phyloP scores from a whole-genome alignment of 2,797 vertebrate genomes.

The Cuniculus paca region DNA sequence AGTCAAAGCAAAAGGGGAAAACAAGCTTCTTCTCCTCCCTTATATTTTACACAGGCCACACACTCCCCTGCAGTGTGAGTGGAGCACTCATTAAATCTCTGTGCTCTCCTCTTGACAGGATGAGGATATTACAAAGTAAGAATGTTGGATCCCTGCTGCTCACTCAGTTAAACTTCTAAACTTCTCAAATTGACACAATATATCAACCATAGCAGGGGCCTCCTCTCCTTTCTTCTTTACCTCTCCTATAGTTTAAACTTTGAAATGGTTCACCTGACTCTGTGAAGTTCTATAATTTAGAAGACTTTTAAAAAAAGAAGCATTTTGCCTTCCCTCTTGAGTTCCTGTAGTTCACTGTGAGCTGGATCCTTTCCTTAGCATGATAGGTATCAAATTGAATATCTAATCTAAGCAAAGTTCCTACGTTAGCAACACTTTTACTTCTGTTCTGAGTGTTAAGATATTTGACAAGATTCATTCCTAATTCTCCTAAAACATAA shows the following conservation, averaged over 20 bases:
- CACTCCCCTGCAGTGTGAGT: too few species aligned
- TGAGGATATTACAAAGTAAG: too few species aligned
- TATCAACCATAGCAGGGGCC: too few species aligned
- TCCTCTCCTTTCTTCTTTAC: neutral
- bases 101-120: too few species aligned
- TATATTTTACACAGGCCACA: too few species aligned
- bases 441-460: neutral
- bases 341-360: neutral
- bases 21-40: too few species aligned
- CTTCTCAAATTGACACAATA: too few species aligned
- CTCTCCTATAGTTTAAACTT: neutral
- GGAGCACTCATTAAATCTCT: too few species aligned
- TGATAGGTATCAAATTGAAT: neutral
- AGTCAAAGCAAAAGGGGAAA: too few species aligned
- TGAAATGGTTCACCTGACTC: neutral
- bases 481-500: neutral
- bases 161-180: too few species aligned
- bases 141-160: too few species aligned
- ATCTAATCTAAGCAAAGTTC: neutral
- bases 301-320: neutral
- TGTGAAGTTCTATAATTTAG: neutral
- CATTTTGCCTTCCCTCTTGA: too few species aligned
- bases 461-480: neutral
- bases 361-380: neutral
- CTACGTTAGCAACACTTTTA: neutral